A percentile compares a stretch with the other conserved stretches of the same genome.
These are phyloP conservation scores for Glossophaga mutica DNA, from an alignment of 2,797 vertebrate genomes.

Conservation along the genomic window DNA sequence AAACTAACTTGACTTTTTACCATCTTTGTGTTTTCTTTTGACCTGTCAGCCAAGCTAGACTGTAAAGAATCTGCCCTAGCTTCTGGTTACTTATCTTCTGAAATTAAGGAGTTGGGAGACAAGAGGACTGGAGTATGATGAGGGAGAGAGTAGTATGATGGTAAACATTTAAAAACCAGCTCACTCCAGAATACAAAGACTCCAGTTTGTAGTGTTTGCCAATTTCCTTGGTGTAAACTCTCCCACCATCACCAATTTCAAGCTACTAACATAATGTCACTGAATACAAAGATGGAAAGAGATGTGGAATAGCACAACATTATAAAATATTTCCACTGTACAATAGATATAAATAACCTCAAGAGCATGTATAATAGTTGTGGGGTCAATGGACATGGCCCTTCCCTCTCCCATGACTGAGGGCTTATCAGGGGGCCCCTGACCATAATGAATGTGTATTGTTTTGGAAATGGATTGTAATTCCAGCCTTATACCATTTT, in stretches of 20 bases:
- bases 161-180: neutral
- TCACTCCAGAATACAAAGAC: neutral
- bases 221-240: neutral
- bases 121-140: neutral
- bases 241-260: neutral
- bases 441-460: too few relatives aligned
- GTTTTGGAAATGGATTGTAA: too few relatives aligned
- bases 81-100: neutral
- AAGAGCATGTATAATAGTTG: neutral
- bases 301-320: neutral
- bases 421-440: too few relatives aligned
- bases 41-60: neutral
- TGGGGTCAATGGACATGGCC: too few relatives aligned
- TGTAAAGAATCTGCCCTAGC: neutral
- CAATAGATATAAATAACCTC: neutral
- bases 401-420: too few relatives aligned
- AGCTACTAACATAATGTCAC: neutral
- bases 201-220: neutral
- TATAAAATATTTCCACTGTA: neutral
- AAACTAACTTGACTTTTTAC: conserved; percentile 62
- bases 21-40: conserved; percentile 24
- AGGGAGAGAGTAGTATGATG: neutral
- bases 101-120: neutral
- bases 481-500: too few relatives aligned
- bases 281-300: neutral